These are phyloP conservation scores for Andrena fulva DNA, from an alignment of 2,888 invertebrate genomes.

Conservation along the genomic window DNA sequence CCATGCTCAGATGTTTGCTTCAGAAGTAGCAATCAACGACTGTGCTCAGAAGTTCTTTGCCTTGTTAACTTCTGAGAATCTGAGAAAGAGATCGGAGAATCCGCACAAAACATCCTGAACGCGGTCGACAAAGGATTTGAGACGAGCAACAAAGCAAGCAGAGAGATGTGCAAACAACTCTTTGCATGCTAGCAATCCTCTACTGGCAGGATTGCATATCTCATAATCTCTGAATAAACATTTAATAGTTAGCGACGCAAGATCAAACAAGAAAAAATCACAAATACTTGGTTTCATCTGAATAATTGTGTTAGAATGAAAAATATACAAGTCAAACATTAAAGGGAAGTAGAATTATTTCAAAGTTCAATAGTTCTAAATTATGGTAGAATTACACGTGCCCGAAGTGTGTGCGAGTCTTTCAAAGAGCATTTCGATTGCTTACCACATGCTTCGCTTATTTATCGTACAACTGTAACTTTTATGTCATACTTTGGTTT, in stretches of 20 bases:
- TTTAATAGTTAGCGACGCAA: not conserved
- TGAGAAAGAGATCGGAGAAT: not conserved
- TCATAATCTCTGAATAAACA: slow-evolving; percentile 2
- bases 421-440: slow-evolving; percentile 4
- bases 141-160: slow-evolving; percentile 49
- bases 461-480: slow-evolving; percentile 1
- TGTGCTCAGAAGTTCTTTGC: slow-evolving; percentile 36
- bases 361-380: not conserved
- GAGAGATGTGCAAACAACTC: slow-evolving; percentile 57
- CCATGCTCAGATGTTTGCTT: not conserved
- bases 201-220: slow-evolving; percentile 38
- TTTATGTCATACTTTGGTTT: not conserved
- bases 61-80: not conserved
- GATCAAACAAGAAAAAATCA: slow-evolving; percentile 1
- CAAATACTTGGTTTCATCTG: slow-evolving; percentile 1
- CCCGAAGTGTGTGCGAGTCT: slow-evolving; percentile 1
- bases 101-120: slow-evolving; percentile 12
- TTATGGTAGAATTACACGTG: not conserved
- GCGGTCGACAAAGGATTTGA: slow-evolving; percentile 16
- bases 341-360: not conserved
- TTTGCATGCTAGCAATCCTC: slow-evolving; percentile 32
- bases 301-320: slow-evolving; percentile 5
- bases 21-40: slow-evolving; percentile 9
- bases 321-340: slow-evolving; percentile 7
- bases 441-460: slow-evolving; percentile 11